phyloP scores from a whole-genome alignment of 2,888 invertebrate species.

The Tiphia femorata region DNA sequence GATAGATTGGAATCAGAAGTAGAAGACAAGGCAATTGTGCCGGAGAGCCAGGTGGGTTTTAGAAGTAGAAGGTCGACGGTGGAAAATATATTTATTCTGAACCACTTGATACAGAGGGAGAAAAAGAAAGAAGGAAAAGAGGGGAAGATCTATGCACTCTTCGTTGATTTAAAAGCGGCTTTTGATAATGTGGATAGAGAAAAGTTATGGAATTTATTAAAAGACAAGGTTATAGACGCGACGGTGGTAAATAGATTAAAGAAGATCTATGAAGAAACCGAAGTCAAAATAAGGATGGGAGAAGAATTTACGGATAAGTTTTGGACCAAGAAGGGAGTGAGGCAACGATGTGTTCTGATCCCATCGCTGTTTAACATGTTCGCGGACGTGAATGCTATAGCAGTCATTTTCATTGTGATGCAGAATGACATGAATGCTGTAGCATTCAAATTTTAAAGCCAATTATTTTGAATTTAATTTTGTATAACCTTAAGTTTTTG shows the following conservation, averaged over 20 bases:
- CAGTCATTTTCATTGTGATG: no score
- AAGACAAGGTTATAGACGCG: constrained; percentile 2
- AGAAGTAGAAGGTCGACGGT: constrained; percentile 21
- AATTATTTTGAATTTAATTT: no score
- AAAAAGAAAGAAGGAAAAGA: neutral
- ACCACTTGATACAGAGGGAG: constrained; percentile 17
- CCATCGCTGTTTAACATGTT: no score
- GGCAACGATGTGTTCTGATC: no score
- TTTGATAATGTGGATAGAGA: constrained; percentile 32
- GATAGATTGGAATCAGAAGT: constrained; percentile 2
- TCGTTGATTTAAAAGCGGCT: constrained; percentile 33
- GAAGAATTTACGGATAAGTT: no score
- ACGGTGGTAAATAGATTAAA: constrained; percentile 11
- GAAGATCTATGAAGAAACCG: constrained; percentile 26
- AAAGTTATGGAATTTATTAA: constrained; percentile 26
- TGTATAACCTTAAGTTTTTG: no score
- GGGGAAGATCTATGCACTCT: constrained; percentile 16
- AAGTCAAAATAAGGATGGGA: no score
- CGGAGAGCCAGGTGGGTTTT: constrained; percentile 32
- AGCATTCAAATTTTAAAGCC: no score
- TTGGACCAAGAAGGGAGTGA: no score
- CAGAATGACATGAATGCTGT: no score
- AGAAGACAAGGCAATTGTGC: neutral
- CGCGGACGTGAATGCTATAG: no score
- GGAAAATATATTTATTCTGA: constrained; percentile 25